Evolutionary conservation across 1,140 invertebrate species (phyloP).

Genomic region (Zaprionus gabonicus): DNA sequence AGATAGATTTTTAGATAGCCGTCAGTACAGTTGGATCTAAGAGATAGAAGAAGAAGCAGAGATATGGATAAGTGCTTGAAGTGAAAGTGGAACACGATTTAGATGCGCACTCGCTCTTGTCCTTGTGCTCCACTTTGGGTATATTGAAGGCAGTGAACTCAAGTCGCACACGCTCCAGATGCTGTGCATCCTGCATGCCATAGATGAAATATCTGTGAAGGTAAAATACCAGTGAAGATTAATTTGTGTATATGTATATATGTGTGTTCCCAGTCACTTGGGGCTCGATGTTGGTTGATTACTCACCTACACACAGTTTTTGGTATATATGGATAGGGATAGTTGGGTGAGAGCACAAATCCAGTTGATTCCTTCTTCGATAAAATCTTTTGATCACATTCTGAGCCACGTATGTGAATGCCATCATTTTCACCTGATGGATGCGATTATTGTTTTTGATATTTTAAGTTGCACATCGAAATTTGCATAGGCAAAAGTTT

Average conservation of each 20-base stretch:
- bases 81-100: background rate
- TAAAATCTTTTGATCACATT: conserved; percentile 98
- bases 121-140: conserved; percentile 89
- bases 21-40: conserved; percentile 91
- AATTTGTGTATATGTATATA: background rate
- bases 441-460: conserved; percentile 28
- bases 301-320: conserved; percentile 95
- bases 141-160: conserved; percentile 96
- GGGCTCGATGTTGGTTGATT: rapidly evolving
- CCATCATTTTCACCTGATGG: conserved; percentile 89
- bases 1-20: conserved; percentile 96
- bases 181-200: conserved; percentile 97
- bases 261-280: background rate
- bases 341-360: conserved; percentile 97
- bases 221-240: background rate
- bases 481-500: conserved; percentile 45
- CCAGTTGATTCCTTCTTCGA: conserved; percentile 96
- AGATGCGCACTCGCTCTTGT: conserved; percentile 77
- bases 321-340: conserved; percentile 96
- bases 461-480: conserved; percentile 46
- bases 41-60: background rate
- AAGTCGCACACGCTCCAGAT: conserved; percentile 95
- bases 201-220: conserved; percentile 96
- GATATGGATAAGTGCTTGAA: background rate
- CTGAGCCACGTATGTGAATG: conserved; percentile 96